Base-by-base conservation (phyloP, 2,888 invertebrate species). In the Hirtodrosophila alboralis region DNA sequence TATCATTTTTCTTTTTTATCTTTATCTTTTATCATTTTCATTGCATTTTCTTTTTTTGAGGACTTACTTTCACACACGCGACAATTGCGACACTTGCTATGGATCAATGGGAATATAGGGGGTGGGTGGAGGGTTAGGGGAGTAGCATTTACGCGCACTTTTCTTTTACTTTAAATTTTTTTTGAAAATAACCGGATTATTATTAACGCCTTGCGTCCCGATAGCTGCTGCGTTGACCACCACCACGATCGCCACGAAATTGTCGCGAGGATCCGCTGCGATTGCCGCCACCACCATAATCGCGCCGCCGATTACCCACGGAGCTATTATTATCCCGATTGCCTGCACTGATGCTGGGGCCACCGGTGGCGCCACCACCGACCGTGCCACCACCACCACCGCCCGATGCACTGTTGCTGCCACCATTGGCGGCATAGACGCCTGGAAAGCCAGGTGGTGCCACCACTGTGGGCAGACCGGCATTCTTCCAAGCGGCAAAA, bases 201-300 rank as follows among this genome's bases (percentile, higher is more conserved):
- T 36, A 56, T 74, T 53, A 84, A 65, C 80, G 78, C 53, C 80
- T 63, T 62, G 36, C 64, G 63, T 79, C 84, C 62, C 78, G 84
- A 76, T 83, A 78, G 71, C 57, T 78, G 33, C 81, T 78, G 33
- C 81, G 71, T 33, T 79, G 76, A n/a, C 75, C 75, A 31, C 81
- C 87, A 57, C 66, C 66, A 1, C 88, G 86, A 37, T 90, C 89
- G 18, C 84, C 86, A 75, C 91, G 91, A 76, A 92, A 91, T 75
- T 92, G 91, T 75, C 92, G 81, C 75, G 85, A 91, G 27, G 69
- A 74, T 60, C 77, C 84, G 40, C 78, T 81, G 18, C 85, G 84
- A 41, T 81, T 75, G 36, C 76, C 76, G 34, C 72, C 73, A 59
- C 76, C 76, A 38, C 72, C 73, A 59, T 85, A 83, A n/a, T 84